Base-by-base conservation (phyloP, 1,140 invertebrate species). In the Gryllus bimaculatus region DNA sequence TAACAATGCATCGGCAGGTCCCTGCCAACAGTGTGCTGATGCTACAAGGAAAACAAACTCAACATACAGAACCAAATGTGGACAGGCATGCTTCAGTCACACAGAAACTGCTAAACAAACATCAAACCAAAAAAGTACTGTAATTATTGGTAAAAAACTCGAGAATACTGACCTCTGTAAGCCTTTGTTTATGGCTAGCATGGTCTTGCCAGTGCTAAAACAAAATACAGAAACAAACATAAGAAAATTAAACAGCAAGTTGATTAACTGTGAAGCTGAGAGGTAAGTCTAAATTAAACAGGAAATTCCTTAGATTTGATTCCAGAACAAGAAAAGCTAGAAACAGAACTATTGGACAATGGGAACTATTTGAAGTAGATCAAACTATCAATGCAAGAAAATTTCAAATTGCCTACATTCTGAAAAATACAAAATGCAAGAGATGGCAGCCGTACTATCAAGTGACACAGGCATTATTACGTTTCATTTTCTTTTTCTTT, bases 141-240 rank as follows among this genome's bases (percentile, higher is more conserved):
- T 74, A 79, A 74, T 78, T 78, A 78, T 66, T 73, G 49, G 73
- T 39, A 78, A 80, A 78, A 80, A 82, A 82, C 76, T 79, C 77
- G 80, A 80, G 78, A 87, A 88, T 90, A 90, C 89, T 91, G 92
- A 94, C 91, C 93, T 92, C 89, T 93, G 93, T 87, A 94, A 90
- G 87, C 93, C 93, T 91, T 94, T 95, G 90, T 94, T 94, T 90
- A 94, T 93, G 88, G 93, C 92, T 89, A 94, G 91, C 87, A 94
- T 90, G 85, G 93, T 92, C 90, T 94, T 95, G 88, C 90, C 90
- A 89, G 89, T 88, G 89, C 89, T 90, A 90, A 90, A 90, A 89
- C 88, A 90, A 90, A 88, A 88, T 86, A 88, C 85, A 86, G 85
- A 88, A 87, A 89, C 86, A 85, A 88, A 87, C 85, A 83, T 83